Percentiles rank a stretch among this genome's conserved stretches.
Conservation (phyloP, 2,797 vertebrate genomes). For the Mus spretus region DNA sequence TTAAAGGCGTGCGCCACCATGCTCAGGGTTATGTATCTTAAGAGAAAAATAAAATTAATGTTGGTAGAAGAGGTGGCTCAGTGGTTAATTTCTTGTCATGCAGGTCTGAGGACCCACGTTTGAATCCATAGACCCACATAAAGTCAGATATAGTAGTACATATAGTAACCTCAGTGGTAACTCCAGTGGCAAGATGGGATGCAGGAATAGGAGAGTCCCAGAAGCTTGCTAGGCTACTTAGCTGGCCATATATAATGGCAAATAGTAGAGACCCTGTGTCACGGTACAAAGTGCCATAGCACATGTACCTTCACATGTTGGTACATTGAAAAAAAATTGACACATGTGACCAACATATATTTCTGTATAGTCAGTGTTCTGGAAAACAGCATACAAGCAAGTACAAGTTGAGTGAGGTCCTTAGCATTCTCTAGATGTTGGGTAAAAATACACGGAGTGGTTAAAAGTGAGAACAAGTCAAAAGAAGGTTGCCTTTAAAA, state of each 20-base stretch:
- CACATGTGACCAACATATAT: neutral
- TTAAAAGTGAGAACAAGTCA: constrained; percentile 27
- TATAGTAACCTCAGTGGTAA: neutral
- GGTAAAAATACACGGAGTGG: neutral
- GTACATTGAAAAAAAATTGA: neutral
- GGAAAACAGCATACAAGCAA: neutral
- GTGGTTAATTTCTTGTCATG: neutral
- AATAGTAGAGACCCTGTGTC: neutral
- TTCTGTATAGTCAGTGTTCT: neutral
- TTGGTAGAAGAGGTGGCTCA: neutral
- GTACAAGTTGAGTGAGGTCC: neutral
- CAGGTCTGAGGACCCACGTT: neutral
- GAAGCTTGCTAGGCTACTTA: neutral
- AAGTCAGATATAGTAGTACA: neutral
- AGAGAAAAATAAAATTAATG: neutral
- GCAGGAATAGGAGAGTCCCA: neutral
- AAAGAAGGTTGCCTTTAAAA: neutral
- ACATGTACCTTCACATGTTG: neutral
- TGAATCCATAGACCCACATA: neutral
- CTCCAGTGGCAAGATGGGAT: neutral
- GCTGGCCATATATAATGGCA: neutral
- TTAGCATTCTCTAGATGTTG: neutral
- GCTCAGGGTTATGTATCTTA: neutral
- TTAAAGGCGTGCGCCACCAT: no score
- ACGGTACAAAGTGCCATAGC: neutral